phyloP scores from a whole-genome alignment of 2,797 vertebrate species.

The Epinephelus malabaricus region DNA sequence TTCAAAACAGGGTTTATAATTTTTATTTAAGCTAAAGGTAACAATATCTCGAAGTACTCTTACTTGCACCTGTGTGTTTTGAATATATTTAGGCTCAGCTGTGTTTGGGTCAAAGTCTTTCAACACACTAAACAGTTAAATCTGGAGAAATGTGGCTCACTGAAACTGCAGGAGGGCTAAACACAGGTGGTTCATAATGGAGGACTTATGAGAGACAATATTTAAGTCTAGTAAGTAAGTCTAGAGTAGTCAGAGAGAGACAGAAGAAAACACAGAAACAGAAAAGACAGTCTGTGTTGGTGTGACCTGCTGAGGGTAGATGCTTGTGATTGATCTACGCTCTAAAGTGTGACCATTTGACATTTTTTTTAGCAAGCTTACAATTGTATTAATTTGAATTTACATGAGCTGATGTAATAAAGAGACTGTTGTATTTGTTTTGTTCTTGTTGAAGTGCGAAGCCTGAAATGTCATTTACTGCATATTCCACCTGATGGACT shows the following conservation, averaged over 20 bases:
- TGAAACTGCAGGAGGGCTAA: conserved; percentile 67
- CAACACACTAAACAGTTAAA: conserved; percentile 60
- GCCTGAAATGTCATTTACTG: conserved; percentile 50
- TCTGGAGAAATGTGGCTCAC: conserved; percentile 65
- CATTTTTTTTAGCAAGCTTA: not conserved
- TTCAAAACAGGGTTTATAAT: not conserved
- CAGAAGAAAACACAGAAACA: conserved; percentile 33
- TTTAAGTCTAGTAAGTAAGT: conserved; percentile 31
- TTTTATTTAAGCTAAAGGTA: not conserved
- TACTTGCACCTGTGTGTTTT: conserved; percentile 25
- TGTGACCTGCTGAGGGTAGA: conserved; percentile 19
- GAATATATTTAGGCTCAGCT: conserved; percentile 38
- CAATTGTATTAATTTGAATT: conserved; percentile 15
- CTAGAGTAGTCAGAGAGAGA: conserved; percentile 48
- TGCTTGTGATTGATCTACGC: conserved; percentile 15
- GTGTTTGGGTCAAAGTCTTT: conserved; percentile 52
- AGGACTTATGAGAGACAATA: conserved; percentile 69
- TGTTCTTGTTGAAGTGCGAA: conserved; percentile 51
- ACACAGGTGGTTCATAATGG: conserved; percentile 66
- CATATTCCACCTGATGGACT: conserved; percentile 47
- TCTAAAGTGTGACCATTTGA: not conserved
- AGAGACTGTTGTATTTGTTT: conserved; percentile 58
- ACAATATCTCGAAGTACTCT: no score
- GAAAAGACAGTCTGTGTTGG: conserved; percentile 20
- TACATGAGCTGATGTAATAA: conserved; percentile 34